Percentiles rank a stretch among this genome's conserved stretches.
Evolutionary conservation across 1,140 invertebrate genomes (phyloP).

Genomic region (Caerostris extrusa): DNA sequence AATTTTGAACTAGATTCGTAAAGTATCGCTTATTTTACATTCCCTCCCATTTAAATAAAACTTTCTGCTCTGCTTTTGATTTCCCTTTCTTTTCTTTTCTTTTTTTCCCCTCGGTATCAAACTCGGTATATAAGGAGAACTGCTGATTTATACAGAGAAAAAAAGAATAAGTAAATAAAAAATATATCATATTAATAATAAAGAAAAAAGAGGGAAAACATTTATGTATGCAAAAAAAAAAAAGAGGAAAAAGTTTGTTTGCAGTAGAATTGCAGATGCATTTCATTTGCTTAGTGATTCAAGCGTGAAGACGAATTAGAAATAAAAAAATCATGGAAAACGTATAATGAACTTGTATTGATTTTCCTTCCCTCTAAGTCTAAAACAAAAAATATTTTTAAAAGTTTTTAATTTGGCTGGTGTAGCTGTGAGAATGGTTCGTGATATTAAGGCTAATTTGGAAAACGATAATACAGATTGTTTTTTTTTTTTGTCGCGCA

Average conservation of each 20-base stretch:
- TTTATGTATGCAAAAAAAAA: background rate
- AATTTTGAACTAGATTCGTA: background rate
- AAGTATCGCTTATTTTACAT: background rate
- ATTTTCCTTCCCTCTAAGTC: background rate
- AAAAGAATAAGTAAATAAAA: background rate
- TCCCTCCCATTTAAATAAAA: conserved; percentile 55
- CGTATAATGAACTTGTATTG: conserved; percentile 40
- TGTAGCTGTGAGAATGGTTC: background rate
- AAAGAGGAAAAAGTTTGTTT: conserved; percentile 30
- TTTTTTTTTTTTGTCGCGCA: background rate
- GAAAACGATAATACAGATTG: background rate
- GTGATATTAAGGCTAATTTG: background rate
- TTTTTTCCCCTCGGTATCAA: too few relatives aligned
- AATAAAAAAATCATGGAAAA: background rate
- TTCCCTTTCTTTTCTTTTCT: background rate
- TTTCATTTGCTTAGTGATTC: conserved; percentile 19
- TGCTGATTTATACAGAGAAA: background rate
- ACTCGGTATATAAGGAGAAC: background rate
- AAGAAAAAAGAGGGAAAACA: background rate
- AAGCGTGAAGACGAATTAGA: background rate
- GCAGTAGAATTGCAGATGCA: background rate
- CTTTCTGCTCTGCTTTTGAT: background rate
- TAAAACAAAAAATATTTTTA: conserved; percentile 23
- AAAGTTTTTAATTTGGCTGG: conserved; percentile 15
- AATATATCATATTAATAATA: background rate